These are phyloP conservation scores for Pyrgilauda ruficollis DNA, from an alignment of 2,113 vertebrate genomes.

Conservation along the genomic window DNA sequence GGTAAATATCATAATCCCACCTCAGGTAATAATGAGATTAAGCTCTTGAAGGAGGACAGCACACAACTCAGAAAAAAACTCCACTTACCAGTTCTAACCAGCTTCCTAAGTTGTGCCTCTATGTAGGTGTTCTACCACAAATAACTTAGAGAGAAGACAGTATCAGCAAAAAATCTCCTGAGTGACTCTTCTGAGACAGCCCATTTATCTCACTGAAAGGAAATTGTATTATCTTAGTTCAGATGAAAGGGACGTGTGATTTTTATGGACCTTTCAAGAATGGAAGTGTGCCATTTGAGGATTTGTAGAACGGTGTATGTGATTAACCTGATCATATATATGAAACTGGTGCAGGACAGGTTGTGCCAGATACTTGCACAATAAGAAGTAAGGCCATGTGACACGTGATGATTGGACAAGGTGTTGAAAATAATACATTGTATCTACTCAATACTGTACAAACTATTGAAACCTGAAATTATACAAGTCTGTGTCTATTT, in stretches of 20 bases:
- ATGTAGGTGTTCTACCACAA: background rate
- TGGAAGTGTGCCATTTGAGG: background rate
- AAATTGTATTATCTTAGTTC: background rate
- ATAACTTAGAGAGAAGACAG: background rate
- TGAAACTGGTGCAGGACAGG: background rate
- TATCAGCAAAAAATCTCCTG: background rate
- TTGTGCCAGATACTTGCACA: background rate
- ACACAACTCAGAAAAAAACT: background rate
- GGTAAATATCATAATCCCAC: background rate
- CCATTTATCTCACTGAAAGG: background rate
- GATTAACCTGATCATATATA: conserved; percentile 5
- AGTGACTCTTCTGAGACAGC: background rate
- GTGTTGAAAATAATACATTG: background rate
- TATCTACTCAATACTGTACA: background rate
- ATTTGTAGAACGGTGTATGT: background rate
- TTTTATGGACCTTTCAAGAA: conserved; percentile 42
- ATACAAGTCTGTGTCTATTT: background rate
- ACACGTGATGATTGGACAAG: background rate
- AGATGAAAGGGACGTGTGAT: background rate
- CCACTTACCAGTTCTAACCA: background rate
- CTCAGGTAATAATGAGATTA: conserved; percentile 15
- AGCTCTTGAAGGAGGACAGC: background rate
- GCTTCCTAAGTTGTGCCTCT: background rate
- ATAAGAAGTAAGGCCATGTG: background rate
- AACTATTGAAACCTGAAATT: background rate